Evolutionary conservation across 2,113 vertebrate genomes (phyloP).

Genomic region (Butastur rufipennis): DNA sequence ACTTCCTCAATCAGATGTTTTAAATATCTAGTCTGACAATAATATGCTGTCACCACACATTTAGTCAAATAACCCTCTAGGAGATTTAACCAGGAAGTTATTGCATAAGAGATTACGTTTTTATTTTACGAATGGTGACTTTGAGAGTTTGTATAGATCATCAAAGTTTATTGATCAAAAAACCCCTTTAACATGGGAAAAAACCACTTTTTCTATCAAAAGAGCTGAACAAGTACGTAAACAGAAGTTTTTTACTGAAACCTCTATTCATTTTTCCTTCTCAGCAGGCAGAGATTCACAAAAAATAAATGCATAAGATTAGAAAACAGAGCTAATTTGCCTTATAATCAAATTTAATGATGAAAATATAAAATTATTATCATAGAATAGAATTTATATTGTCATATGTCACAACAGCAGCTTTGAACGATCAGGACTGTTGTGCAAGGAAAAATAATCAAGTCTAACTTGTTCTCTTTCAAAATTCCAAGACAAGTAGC

Average conservation of each 20-base stretch:
- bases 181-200: not conserved
- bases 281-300: not conserved
- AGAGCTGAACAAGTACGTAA: not conserved
- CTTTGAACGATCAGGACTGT: not conserved
- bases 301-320: not conserved
- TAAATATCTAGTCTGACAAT: not conserved
- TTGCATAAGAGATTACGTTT: not conserved
- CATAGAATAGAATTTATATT: not conserved
- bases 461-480: not conserved
- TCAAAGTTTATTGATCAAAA: not conserved
- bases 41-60: not conserved
- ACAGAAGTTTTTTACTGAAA: not conserved
- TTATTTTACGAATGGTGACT: not conserved
- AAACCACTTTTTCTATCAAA: not conserved
- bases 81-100: not conserved
- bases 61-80: not conserved
- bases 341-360: not conserved
- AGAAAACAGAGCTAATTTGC: not conserved
- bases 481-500: not conserved
- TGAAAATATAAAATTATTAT: not conserved
- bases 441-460: not conserved
- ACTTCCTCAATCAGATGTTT: not conserved
- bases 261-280: not conserved
- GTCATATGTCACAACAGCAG: not conserved
- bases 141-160: not conserved